phyloP scores from a whole-genome alignment of 2,888 invertebrate genomes.

The Drosophila nigricruria region DNA sequence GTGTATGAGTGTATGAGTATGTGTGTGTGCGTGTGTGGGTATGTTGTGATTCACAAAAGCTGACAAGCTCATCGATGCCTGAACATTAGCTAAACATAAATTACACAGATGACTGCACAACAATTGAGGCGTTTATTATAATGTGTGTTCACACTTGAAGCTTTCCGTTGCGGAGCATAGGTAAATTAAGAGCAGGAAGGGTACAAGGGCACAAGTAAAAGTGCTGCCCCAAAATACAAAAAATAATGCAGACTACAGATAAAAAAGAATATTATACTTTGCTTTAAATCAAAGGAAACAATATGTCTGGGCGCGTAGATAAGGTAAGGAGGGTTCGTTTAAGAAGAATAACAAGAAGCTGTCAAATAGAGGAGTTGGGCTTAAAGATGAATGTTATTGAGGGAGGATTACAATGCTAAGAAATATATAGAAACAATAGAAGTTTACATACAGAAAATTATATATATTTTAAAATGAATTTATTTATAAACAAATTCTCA shows the following conservation, averaged over 20 bases:
- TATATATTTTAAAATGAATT: background rate
- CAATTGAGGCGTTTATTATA: conserved; percentile 82
- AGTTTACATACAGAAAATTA: too few species aligned
- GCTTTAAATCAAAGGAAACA: conserved; percentile 15
- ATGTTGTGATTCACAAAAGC: conserved; percentile 79
- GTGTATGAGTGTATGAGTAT: conserved; percentile 13
- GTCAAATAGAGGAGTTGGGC: background rate
- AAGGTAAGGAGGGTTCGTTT: background rate
- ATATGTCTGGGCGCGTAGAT: conserved; percentile 10
- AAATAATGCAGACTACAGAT: conserved; percentile 26
- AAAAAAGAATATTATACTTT: conserved; percentile 6
- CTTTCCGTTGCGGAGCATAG: conserved; percentile 46
- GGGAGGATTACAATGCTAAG: too few species aligned
- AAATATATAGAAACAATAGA: background rate
- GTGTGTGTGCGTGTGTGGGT: conserved; percentile 40
- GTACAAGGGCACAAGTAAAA: too few species aligned
- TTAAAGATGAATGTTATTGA: background rate
- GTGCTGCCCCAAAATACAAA: background rate
- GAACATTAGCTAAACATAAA: conserved; percentile 84
- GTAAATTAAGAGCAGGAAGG: conserved; percentile 10
- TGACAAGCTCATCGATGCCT: conserved; percentile 83
- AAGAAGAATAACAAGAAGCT: background rate
- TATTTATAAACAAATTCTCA: too few species aligned
- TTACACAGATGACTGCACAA: conserved; percentile 82
- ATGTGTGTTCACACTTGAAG: conserved; percentile 82